Evolutionary conservation across 2,113 vertebrate species (phyloP), one percentile per base, ranked within the genome.

Genomic region (Hippocampus mohnikei): DNA sequence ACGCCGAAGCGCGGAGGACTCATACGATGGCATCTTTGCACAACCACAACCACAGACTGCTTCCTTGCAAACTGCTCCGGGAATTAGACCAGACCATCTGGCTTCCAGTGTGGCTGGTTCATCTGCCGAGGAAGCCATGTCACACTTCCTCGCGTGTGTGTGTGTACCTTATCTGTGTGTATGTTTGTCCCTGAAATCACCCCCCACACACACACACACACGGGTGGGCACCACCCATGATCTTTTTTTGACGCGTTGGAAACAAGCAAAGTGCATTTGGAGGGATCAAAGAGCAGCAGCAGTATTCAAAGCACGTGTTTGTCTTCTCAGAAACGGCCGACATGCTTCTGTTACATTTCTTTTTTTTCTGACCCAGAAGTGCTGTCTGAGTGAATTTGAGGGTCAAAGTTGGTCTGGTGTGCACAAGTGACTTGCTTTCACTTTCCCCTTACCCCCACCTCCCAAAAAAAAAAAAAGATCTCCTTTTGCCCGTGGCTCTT

Each of bases 61-160:
- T 46, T 16, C 44, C 15, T 46, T 72, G 78, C 78, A 37, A 37
- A 37, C 33, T 6, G 33, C 33, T 5, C 41, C 83, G 81, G 80
- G 80, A 85, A 59, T 55, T 84, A 75, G 70, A 76, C 76, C 25
- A 70, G 50, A 73, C 65, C 81, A 48, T 70, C 33, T 13, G 63
- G 71, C 37, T 78, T 41, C 23, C 55, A 4, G 13, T 8, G 23
- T 58, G n/a, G 2, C n/a, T 71, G 25, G 77, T 41, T 65, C 64
- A 15, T 78, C 74, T 44, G 71, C 21, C 55, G 8, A 58, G 15
- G 48, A 50, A 50, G 4, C 18, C 18, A 21, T 8, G 18, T 50
- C 48, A 5, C 48, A 18, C 18, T 50, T 50, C 3, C 18, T 50
- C 8, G 18, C 18, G 18, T 40, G 33, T 37, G 33, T 37, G 33